These are phyloP conservation scores for Epirrhoe alternata DNA, from an alignment of 2,888 invertebrate species.

Conservation along the genomic window DNA sequence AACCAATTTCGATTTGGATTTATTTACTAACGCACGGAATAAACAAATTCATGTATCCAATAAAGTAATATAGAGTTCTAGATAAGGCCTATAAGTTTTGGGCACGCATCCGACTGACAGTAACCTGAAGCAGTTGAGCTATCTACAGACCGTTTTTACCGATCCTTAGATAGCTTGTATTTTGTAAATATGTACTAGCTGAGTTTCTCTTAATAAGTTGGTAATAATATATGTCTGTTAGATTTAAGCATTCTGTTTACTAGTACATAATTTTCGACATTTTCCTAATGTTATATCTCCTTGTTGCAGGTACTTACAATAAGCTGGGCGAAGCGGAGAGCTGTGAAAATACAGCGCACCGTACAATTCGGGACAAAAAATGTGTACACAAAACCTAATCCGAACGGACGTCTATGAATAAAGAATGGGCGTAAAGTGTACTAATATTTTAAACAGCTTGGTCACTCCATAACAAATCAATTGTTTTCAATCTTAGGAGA, in stretches of 20 bases:
- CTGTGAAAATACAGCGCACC: constrained; percentile 6
- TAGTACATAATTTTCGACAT: not conserved
- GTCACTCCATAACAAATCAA: not conserved
- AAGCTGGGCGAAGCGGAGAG: constrained; percentile 6
- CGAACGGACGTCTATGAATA: constrained; percentile 49
- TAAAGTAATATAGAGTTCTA: too few relatives aligned
- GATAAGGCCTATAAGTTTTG: too few relatives aligned
- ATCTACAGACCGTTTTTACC: too few relatives aligned
- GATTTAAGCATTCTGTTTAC: not conserved
- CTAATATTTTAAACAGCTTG: constrained; percentile 1
- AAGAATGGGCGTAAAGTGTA: constrained; percentile 41
- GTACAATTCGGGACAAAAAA: constrained; percentile 33
- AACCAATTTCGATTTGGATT: too few relatives aligned
- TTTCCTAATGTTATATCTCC: constrained; percentile 28
- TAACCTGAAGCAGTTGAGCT: too few relatives aligned
- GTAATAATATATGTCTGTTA: too few relatives aligned
- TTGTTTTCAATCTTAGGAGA: not conserved
- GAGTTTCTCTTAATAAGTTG: too few relatives aligned
- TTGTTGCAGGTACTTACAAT: constrained; percentile 38
- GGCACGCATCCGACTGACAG: too few relatives aligned
- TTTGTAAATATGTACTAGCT: too few relatives aligned
- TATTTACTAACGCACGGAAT: too few relatives aligned
- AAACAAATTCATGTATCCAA: too few relatives aligned
- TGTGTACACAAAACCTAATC: constrained; percentile 46
- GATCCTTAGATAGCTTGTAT: too few relatives aligned